phyloP scores from a whole-genome alignment of 2,797 vertebrate species.

The Erethizon dorsatum region DNA sequence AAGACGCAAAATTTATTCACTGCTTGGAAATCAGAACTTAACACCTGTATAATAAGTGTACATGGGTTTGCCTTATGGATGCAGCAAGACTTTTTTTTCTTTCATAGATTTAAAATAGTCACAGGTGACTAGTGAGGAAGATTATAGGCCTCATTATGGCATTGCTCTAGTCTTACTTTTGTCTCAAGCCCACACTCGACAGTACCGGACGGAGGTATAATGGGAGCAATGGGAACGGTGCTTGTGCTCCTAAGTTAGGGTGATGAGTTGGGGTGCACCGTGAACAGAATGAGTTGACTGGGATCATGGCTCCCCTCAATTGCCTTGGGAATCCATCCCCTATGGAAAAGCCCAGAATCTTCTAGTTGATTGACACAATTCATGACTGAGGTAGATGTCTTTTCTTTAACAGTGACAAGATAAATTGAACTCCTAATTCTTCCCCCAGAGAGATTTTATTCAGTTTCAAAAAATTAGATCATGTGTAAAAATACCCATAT shows the following conservation, averaged over 20 bases:
- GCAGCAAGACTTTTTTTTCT: not conserved
- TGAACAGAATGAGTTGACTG: not conserved
- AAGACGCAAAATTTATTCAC: constrained; percentile 27
- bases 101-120: constrained; percentile 41
- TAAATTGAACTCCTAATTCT: not conserved
- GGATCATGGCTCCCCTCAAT: not conserved
- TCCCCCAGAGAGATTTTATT: not conserved
- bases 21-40: not conserved
- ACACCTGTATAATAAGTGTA: not conserved
- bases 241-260: not conserved
- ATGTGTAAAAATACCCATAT: not conserved
- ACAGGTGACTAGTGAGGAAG: not conserved
- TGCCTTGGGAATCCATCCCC: not conserved
- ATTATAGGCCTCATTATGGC: accelerated
- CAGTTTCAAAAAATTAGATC: not conserved
- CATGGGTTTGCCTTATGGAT: not conserved
- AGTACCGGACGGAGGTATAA: not conserved
- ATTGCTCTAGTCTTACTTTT: not conserved
- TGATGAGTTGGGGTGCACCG: not conserved
- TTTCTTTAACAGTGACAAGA: not conserved
- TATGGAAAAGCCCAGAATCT: not conserved
- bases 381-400: not conserved
- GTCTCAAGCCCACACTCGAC: not conserved
- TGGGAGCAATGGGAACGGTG: accelerated
- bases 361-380: not conserved